Evolutionary conservation across 2,113 vertebrate species (phyloP), one percentile per base, ranked within the genome.

Genomic region (Melanostigma gelatinosum): DNA sequence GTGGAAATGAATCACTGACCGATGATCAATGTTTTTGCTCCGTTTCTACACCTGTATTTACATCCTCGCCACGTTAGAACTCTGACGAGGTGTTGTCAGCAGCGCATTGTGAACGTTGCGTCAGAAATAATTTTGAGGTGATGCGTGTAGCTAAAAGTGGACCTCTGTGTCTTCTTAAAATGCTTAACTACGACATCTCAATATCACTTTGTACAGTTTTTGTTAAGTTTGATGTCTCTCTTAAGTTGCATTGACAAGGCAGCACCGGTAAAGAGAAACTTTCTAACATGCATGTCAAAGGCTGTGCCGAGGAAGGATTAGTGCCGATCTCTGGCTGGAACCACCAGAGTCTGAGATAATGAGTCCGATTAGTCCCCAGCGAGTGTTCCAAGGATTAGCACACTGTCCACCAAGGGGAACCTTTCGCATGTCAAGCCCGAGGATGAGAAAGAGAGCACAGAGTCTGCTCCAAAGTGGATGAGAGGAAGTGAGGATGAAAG

Each of bases 321-420:
- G 69, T n/a, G 46, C 40, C 74, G 36, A 80, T 85, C 74, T 78
- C 69, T 75, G 74, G 69, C 72, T 86, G 24, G 72, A 73, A 55
- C 72, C 78, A 70, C 61, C 80, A 61, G 72, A 80, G 82, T 85
- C 60, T 6, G 58, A 87, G 65, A 78, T 92, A 86, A 91, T 90
- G 87, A 90, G 82, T 82, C 55, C n/a, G 71, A 89, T 91, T 89
- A 88, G 82, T 80, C 72, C 77, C 68, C 77, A 61, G 66, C 68
- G 79, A 80, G 83, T 74, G 85, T 83, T 86, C 48, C 63, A 42
- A 77, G 52, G 91, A 92, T 90, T 87, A 87, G 77, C 68, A 78
- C 77, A 44, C 60, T 75, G 85, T 84, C 68, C 75, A 75, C 70
- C 74, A 50, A 80, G 62, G 80, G 55, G 54, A 84, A 60, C 32